A percentile compares a stretch with the other conserved stretches of the same genome.
phyloP scores from a whole-genome alignment of 2,888 invertebrate genomes.

The Drosophila imparisetae region DNA sequence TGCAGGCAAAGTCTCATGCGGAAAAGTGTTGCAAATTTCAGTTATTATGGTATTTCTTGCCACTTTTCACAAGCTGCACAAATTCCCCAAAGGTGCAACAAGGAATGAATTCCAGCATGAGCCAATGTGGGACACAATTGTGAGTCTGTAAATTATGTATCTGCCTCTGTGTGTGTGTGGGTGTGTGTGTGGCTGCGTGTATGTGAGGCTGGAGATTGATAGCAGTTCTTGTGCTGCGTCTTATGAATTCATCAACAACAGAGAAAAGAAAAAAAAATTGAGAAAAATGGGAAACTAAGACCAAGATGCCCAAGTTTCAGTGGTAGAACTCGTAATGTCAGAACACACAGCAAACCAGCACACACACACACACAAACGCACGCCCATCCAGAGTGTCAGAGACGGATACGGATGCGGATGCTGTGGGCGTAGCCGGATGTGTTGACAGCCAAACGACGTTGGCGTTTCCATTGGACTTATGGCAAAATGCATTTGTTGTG shows the following conservation, averaged over 20 bases:
- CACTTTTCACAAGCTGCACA: slow-evolving; percentile 47
- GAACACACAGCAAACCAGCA: slow-evolving; percentile 12
- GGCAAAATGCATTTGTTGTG: slow-evolving; percentile 63
- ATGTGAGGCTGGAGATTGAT: slow-evolving; percentile 28
- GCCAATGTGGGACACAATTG: slow-evolving; percentile 11
- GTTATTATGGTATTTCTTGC: slow-evolving; percentile 40
- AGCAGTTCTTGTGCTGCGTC: slow-evolving; percentile 35
- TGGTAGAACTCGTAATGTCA: slow-evolving; percentile 21
- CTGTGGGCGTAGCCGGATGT: slow-evolving; percentile 34
- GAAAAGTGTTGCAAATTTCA: slow-evolving; percentile 35
- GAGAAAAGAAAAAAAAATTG: slow-evolving; percentile 50
- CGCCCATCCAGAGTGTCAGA: not conserved
- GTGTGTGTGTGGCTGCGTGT: slow-evolving; percentile 2
- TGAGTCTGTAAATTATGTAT: slow-evolving; percentile 3
- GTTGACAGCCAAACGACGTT: slow-evolving; percentile 46
- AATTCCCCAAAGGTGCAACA: slow-evolving; percentile 64
- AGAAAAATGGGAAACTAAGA: slow-evolving; percentile 68
- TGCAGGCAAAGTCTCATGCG: slow-evolving; percentile 3
- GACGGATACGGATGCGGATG: slow-evolving; percentile 18
- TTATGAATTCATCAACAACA: slow-evolving; percentile 67
- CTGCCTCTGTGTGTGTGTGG: not conserved
- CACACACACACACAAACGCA: not conserved
- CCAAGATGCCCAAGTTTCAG: slow-evolving; percentile 47
- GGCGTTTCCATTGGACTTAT: slow-evolving; percentile 35
- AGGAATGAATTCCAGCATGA: slow-evolving; percentile 48